A percentile compares a stretch with the other conserved stretches of the same genome.
Evolutionary conservation across 1,140 invertebrate species (phyloP).

Genomic region (Drosophila ananassae): DNA sequence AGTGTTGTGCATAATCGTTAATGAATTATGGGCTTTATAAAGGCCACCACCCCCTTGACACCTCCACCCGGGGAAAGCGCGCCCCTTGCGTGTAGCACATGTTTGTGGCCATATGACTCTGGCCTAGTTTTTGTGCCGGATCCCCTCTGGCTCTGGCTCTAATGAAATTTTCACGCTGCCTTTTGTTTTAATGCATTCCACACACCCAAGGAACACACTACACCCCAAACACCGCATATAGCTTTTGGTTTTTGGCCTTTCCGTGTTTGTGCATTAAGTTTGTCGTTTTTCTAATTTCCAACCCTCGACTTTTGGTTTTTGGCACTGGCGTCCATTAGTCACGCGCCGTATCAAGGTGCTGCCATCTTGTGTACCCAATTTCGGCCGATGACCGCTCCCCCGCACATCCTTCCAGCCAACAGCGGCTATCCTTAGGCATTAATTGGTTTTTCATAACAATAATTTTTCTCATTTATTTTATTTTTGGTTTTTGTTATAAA

Average conservation of each 20-base stretch:
- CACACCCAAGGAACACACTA: slow-evolving; percentile 32
- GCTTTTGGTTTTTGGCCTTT: slow-evolving; percentile 24
- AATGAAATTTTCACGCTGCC: slow-evolving; percentile 70
- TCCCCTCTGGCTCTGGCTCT: slow-evolving; percentile 26
- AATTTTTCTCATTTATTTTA: slow-evolving; percentile 42
- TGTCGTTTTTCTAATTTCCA: slow-evolving; percentile 57
- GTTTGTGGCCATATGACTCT: slow-evolving; percentile 67
- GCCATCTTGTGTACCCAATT: slow-evolving; percentile 60
- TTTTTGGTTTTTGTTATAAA: slow-evolving; percentile 6
- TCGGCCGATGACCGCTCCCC: slow-evolving; percentile 56
- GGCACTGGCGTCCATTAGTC: slow-evolving; percentile 57
- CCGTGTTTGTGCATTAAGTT: slow-evolving; percentile 66
- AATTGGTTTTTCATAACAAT: slow-evolving; percentile 69
- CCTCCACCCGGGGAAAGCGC: not conserved
- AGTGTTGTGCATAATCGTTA: slow-evolving; percentile 78
- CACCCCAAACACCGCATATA: not conserved
- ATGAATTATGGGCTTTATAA: slow-evolving; percentile 66
- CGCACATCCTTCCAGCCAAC: slow-evolving; percentile 12
- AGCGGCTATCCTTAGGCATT: slow-evolving; percentile 20
- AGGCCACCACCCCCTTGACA: not conserved
- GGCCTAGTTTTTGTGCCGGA: slow-evolving; percentile 43
- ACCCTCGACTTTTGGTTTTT: slow-evolving; percentile 46
- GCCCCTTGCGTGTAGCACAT: slow-evolving; percentile 66
- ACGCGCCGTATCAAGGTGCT: slow-evolving; percentile 74
- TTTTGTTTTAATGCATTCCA: slow-evolving; percentile 77